Evolutionary conservation across 2,888 invertebrate species (phyloP).

Genomic region (Philopedon plagiatum): DNA sequence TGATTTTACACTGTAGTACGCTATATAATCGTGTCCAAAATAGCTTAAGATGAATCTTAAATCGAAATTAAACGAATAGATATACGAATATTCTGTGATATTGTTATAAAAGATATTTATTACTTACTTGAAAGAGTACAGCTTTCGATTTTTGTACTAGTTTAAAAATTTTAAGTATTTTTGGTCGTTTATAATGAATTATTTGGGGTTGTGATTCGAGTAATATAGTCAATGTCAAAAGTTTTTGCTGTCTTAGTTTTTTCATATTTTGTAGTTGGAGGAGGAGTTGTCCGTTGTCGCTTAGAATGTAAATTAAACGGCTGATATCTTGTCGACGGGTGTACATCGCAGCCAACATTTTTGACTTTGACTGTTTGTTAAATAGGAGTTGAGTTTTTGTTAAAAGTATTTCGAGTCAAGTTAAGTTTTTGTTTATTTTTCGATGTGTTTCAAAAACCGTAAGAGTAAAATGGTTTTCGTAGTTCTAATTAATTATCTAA

Average conservation of each 20-base stretch:
- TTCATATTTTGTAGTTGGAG: too few relatives aligned
- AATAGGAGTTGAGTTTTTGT: neutral
- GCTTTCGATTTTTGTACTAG: neutral
- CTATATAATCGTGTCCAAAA: neutral
- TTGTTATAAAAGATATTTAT: neutral
- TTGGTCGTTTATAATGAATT: constrained; percentile 11
- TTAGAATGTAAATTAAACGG: too few relatives aligned
- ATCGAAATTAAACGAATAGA: constrained; percentile 12
- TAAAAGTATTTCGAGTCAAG: neutral
- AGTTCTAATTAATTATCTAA: neutral
- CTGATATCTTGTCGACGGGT: too few relatives aligned
- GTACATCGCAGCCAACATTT: too few relatives aligned
- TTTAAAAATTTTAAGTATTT: neutral
- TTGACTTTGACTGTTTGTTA: too few relatives aligned
- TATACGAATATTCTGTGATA: constrained; percentile 39
- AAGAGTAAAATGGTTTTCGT: neutral
- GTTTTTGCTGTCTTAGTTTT: too few relatives aligned
- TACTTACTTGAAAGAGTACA: constrained; percentile 13
- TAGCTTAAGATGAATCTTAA: too few relatives aligned
- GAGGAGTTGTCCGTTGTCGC: too few relatives aligned
- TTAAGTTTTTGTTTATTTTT: neutral
- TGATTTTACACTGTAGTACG: neutral
- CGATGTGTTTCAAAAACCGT: neutral
- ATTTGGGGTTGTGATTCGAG: constrained; percentile 2
- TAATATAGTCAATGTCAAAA: neutral